Base-by-base conservation (phyloP, 2,797 vertebrate genomes). In the Mallotus villosus region DNA sequence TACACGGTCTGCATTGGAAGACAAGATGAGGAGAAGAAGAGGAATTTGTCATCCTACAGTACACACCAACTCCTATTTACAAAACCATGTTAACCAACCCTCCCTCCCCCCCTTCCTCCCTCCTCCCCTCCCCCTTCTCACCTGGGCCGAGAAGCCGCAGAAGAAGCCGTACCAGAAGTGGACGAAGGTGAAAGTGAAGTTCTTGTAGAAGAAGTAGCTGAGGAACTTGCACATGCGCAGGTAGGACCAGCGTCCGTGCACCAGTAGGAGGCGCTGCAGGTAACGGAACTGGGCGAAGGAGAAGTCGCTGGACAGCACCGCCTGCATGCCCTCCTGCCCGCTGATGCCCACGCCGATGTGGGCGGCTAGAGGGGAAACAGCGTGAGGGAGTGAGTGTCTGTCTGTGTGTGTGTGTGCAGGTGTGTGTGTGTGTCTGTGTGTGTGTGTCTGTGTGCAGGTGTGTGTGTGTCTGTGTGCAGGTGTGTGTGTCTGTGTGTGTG, bases 121-220 rank as follows among this genome's bases (percentile, higher is more conserved):
- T 37, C 41, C 62, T 25, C 2, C n/a, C 5, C 46, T 29, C 22
- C 41, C 63, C 59, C 3, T 2, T 67, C 94, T 89, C 82, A 97
- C 97, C 95, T 99, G 96, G n/a, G 97, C 96, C 0, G 97, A 99
- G 87, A 98, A 99, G 53, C 97, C 96, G 0, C 92, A 97, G 92
- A 94, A 98, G 94, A 97, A 98, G 70, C 92, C 95, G 2, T 96
- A 99, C 97, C 97, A 99, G 92, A 99, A 95, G 64, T 98, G 97
- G 24, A 98, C 93, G 25, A 99, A 87, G 0, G 97, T 98, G 84
- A 98, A 99, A 81, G 95, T 93, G 84, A 99, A 99, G 88, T 99
- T 99, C 92, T 99, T 99, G 82, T 97, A 98, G 88, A 99, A 99
- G 85, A 99, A 99, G 79, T 97, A 99, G 55, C 88, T 85, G 41